phyloP scores from a whole-genome alignment of 2,797 vertebrate genomes.

The Lepilemur septentrionalis region DNA sequence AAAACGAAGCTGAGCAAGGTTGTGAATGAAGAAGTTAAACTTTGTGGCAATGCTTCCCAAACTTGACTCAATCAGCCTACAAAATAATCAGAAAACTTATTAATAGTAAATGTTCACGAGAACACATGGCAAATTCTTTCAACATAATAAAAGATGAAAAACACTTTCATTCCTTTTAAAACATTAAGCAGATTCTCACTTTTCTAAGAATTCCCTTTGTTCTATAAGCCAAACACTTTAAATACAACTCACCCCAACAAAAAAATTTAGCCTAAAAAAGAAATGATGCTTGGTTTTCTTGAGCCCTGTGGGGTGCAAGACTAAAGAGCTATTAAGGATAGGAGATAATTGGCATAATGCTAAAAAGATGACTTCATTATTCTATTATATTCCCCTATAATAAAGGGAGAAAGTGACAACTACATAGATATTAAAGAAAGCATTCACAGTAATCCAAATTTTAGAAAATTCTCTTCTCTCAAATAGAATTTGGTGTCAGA shows the following conservation, averaged over 20 bases:
- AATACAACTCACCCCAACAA: not conserved
- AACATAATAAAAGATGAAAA: constrained; percentile 32
- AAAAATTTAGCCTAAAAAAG: not conserved
- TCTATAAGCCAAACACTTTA: constrained; percentile 24
- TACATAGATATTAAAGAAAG: not conserved
- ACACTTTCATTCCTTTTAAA: constrained; percentile 32
- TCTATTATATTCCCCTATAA: not conserved
- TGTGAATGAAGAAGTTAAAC: constrained; percentile 99
- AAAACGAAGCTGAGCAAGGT: constrained; percentile 96
- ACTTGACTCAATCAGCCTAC: constrained; percentile 96
- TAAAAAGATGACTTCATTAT: constrained; percentile 16
- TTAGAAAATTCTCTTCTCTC: not conserved
- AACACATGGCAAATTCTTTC: constrained; percentile 27
- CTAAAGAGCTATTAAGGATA: not conserved
- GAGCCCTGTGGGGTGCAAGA: not conserved
- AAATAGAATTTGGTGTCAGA: not conserved
- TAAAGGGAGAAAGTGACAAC: not conserved
- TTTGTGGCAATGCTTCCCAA: constrained; percentile 98
- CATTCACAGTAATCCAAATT: constrained; percentile 21
- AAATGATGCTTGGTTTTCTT: constrained; percentile 51
- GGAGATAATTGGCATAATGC: constrained; percentile 19
- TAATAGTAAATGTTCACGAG: constrained; percentile 41
- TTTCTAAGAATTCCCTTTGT: constrained; percentile 13
- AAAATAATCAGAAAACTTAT: constrained; percentile 7
- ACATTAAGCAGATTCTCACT: constrained; percentile 14